Evolutionary conservation across 2,113 vertebrate species (phyloP), one percentile per base, ranked within the genome.

Genomic region (Hydropotes inermis): DNA sequence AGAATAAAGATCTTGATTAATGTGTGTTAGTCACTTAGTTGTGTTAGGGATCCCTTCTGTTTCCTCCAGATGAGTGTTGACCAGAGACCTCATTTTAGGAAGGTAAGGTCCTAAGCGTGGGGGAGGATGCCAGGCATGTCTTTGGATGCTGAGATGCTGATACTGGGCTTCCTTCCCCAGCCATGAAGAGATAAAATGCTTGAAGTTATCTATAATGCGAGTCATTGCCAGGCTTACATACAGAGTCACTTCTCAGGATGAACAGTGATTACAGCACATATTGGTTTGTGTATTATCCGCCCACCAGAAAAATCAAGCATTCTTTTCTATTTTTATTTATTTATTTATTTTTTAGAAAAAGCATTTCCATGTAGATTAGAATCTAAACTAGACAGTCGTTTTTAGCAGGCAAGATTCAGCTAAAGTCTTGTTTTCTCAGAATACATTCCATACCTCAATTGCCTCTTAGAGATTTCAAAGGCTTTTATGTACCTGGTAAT

Each of bases 401-500:
- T 97, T 96, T 95, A 97, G 67, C 89, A 88, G 84, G 84, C 79
- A 95, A 90, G 64, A 95, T 88, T 97, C 85, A 47, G 43, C 93
- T 94, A 33, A 96, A 79, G 89, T 97, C 95, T 92, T 96, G 47
- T 96, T 96, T 94, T 97, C 87, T 93, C 79, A 91, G 91, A 97
- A 92, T 95, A 82, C 76, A 96, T 97, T 95, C 97, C 47, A 96
- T 97, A 95, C 91, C 87, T 96, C 97, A 97, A 3, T 98, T 94
- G 96, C 93, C 93, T 98, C 95, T 97, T 96, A 88, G 97, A 97
- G 97, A 97, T 97, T 98, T 97, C 95, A 97, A 94, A 97, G 93
- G 92, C 94, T 98, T 98, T 98, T 98, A 92, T 98, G 89, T 97
- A 97, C 96, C 93, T 98, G 96, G 98, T 97, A 98, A 97, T 98